Evolutionary conservation across 1,140 invertebrate genomes (phyloP), one percentile per base, ranked within the genome.

Genomic region (Bombyx mandarina): DNA sequence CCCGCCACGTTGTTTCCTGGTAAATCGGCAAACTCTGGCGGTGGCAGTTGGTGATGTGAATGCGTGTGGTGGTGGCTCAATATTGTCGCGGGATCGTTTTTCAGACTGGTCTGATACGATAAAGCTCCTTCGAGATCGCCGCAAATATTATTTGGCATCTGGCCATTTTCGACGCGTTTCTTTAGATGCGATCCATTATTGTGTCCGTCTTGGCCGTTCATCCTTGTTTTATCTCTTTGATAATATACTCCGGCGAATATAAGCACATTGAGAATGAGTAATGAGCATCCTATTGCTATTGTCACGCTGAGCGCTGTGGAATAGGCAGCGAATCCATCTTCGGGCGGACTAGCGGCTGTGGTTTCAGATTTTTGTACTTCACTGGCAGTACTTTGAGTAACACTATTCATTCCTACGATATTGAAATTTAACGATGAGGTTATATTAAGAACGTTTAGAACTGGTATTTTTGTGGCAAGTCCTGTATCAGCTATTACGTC

Each of bases 181-280:
- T 94, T 94, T 44, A 91, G 89, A 71, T 88, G 90, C 2, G 84
- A 76, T 0, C 90, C 70, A 73, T 89, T 86, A 62, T 82, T 65
- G 73, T 77, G 89, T 62, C 86, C 87, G 48, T 70, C 90, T 80
- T 84, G 90, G 59, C 88, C 91, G 62, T 91, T 92, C 69, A 93
- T 89, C 62, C 93, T 89, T 12, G 93, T 92, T 75, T 96, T 96
- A 73, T 98, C 96, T 9, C 96, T 89, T 74, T 98, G 96, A 79
- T 98, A 98, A 71, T 97, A 98, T 0, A 98, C 95, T 2, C 96
- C 96, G 44, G 96, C 96, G 74, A 98, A 98, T 67, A 98, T 96
- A 8, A 98, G 88, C 0, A 98, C 94, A 75, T 98, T 98, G 7
- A 98, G 86, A 62, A 98, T 94, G 10, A 98, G 89, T 26, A 98